A percentile compares a stretch with the other conserved stretches of the same genome.
Evolutionary conservation across 2,113 vertebrate species (phyloP).

Genomic region (Progne subis): DNA sequence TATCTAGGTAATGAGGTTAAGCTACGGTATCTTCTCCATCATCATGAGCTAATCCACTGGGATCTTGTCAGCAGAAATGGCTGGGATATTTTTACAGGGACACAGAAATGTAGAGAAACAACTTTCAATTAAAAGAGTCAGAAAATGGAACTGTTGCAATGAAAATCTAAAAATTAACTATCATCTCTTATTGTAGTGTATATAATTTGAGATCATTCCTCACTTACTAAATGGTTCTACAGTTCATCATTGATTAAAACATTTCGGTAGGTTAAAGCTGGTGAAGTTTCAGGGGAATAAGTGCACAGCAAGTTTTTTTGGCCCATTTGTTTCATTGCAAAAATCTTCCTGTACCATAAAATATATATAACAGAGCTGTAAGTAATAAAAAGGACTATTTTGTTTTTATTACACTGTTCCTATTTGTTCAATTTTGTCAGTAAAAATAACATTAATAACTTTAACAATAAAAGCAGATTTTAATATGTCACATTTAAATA

Average conservation of each 20-base stretch:
- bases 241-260: not conserved
- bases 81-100: not conserved
- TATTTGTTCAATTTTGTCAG: not conserved
- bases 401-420: not conserved
- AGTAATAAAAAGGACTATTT: slow-evolving; percentile 3
- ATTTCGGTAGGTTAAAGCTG: not conserved
- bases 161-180: not conserved
- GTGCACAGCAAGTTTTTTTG: slow-evolving; percentile 20
- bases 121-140: not conserved
- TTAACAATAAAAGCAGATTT: slow-evolving; percentile 11
- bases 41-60: not conserved
- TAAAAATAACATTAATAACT: slow-evolving; percentile 23
- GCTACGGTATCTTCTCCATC: not conserved
- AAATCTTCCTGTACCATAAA: not conserved
- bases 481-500: not conserved
- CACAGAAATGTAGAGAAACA: not conserved
- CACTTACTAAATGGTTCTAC: not conserved
- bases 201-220: not conserved
- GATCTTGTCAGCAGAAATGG: not conserved
- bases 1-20: not conserved
- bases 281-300: slow-evolving; percentile 1
- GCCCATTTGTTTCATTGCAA: slow-evolving; percentile 17
- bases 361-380: not conserved
- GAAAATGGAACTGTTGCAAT: not conserved
- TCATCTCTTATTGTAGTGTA: not conserved